Evolutionary conservation across 2,797 vertebrate genomes (phyloP).

Genomic region (Merluccius polli): DNA sequence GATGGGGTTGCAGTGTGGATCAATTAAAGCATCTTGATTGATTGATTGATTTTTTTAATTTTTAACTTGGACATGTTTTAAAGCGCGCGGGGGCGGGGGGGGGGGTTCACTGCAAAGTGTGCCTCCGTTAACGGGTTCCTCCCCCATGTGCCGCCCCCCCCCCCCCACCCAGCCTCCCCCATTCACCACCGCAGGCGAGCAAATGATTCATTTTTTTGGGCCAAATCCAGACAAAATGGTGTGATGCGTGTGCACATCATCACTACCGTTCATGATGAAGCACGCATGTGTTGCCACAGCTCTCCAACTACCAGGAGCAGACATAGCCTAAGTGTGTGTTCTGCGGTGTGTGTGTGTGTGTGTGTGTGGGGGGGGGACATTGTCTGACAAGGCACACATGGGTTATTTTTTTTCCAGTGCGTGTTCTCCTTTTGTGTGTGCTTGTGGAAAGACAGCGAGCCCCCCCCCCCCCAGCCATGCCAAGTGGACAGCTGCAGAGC

Average conservation of each 20-base stretch:
- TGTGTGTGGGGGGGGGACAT: too few species aligned
- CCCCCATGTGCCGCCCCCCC: too few species aligned
- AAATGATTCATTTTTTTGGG: neutral
- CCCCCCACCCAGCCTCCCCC: too few species aligned
- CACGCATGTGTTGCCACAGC: neutral
- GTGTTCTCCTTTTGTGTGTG: slow-evolving; percentile 61
- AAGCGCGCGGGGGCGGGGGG: neutral
- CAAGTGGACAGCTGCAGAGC: slow-evolving; percentile 57
- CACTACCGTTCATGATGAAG: neutral
- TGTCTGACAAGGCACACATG: slow-evolving; percentile 30
- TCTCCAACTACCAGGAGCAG: neutral
- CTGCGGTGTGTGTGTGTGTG: too few species aligned
- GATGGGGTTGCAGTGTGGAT: too few species aligned
- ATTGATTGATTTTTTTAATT: too few species aligned
- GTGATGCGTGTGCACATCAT: too few species aligned
- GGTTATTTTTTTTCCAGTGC: slow-evolving; percentile 4
- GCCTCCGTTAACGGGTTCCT: too few species aligned
- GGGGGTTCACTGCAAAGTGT: neutral
- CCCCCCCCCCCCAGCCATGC: slow-evolving; percentile 40
- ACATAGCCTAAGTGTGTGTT: neutral
- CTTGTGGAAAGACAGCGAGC: slow-evolving; percentile 20
- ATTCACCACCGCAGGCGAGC: neutral
- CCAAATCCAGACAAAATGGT: neutral
- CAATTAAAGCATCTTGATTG: neutral
- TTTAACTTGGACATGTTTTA: neutral